phyloP scores from a whole-genome alignment of 2,113 vertebrate genomes.

The Progne subis region DNA sequence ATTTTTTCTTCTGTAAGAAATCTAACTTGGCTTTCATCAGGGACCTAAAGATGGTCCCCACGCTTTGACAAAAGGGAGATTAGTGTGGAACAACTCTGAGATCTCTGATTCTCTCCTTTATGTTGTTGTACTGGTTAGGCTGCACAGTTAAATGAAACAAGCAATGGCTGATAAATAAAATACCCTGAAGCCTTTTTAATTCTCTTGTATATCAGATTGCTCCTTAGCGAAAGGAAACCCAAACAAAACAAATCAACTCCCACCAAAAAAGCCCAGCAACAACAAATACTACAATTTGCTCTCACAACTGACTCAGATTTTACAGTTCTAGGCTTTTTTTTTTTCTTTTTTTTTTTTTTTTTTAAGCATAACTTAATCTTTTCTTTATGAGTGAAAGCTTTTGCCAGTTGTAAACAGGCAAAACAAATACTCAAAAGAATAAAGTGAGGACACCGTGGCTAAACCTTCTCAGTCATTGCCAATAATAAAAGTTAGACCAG shows the following conservation, averaged over 20 bases:
- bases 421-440: background rate
- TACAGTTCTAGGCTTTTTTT: background rate
- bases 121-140: background rate
- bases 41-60: background rate
- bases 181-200: background rate
- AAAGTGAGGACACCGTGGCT: background rate
- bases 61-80: background rate
- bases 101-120: background rate
- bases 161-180: background rate
- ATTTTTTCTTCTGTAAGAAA: background rate
- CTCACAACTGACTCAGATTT: background rate
- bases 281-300: background rate
- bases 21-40: background rate
- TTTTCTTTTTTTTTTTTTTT: too few relatives aligned
- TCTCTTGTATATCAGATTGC: background rate
- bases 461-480: background rate
- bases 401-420: background rate
- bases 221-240: background rate
- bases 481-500: background rate
- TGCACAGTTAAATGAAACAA: background rate
- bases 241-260: background rate
- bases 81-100: background rate
- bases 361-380: background rate
- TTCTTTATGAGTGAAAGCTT: background rate
- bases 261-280: background rate